Percentiles rank a stretch among this genome's conserved stretches.
Conservation (phyloP, 1,140 invertebrate species). For the Carposina sasakii region DNA sequence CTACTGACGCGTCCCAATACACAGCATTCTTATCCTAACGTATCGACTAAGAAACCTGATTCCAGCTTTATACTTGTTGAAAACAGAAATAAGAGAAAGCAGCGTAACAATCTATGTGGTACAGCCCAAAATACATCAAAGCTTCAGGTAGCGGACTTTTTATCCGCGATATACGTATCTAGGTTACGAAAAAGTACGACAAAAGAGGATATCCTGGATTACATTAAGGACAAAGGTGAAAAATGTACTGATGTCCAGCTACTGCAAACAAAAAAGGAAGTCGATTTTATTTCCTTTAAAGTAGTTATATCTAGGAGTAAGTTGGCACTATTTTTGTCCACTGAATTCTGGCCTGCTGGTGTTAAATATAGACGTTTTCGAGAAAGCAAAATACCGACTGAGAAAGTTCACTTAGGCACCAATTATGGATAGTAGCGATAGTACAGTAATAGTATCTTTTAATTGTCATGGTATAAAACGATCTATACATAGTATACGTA, state of each 20-base stretch:
- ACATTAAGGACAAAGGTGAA: background rate
- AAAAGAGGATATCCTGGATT: background rate
- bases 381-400: too few species aligned
- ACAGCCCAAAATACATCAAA: background rate
- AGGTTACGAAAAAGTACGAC: background rate
- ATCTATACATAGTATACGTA: background rate
- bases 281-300: background rate
- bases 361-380: background rate
- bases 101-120: background rate
- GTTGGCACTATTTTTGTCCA: background rate
- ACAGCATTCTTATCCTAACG: too few species aligned
- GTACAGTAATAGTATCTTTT: background rate
- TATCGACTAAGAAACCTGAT: too few species aligned
- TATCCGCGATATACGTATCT: background rate
- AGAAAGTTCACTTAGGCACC: too few species aligned
- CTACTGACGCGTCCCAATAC: too few species aligned
- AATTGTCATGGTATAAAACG: constrained; percentile 1
- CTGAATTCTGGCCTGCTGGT: constrained; percentile 1
- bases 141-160: background rate
- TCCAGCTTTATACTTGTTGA: too few species aligned
- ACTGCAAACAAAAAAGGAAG: background rate
- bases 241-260: background rate
- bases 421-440: too few species aligned
- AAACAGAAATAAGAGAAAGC: too few species aligned
- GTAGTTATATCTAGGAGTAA: background rate